Conservation (phyloP, 2,888 invertebrate genomes). For the Volucella bombylans region DNA sequence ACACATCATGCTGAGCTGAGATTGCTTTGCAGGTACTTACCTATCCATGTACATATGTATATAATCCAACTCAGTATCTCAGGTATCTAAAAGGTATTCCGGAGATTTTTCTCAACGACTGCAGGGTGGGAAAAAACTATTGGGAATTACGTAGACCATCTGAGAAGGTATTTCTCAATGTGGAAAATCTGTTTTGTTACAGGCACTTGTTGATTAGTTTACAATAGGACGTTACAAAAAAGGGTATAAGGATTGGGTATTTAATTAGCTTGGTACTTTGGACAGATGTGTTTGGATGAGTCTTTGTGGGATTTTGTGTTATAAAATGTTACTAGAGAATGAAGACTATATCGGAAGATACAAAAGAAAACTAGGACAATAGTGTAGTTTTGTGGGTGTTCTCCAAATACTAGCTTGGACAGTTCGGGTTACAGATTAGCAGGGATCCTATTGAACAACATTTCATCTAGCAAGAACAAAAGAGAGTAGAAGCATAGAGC, state of each 20-base stretch:
- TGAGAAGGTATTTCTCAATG: slow-evolving; percentile 32
- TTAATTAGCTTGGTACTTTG: slow-evolving; percentile 31
- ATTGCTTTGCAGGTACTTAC: slow-evolving; percentile 36
- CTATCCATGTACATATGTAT: neutral
- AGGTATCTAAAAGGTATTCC: slow-evolving; percentile 37
- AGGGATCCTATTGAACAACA: no score
- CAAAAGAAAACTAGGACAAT: no score
- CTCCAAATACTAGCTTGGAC: no score
- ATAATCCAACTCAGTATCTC: neutral
- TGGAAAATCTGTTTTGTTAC: slow-evolving; percentile 59
- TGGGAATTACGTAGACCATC: slow-evolving; percentile 10
- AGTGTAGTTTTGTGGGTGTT: no score
- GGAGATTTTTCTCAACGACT: slow-evolving; percentile 31
- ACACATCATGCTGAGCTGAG: slow-evolving; percentile 10
- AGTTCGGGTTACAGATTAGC: no score
- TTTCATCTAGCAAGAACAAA: no score
- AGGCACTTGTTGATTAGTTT: slow-evolving; percentile 60
- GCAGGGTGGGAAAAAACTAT: slow-evolving; percentile 58
- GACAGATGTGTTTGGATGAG: slow-evolving; percentile 22
- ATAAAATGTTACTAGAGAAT: neutral
- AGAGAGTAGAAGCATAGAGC: no score
- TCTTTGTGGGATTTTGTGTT: neutral
- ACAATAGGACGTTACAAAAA: slow-evolving; percentile 9
- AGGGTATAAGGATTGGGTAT: slow-evolving; percentile 27
- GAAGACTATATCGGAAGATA: neutral